phyloP scores from a whole-genome alignment of 2,113 vertebrate genomes.

The Xenopus laevis region DNA sequence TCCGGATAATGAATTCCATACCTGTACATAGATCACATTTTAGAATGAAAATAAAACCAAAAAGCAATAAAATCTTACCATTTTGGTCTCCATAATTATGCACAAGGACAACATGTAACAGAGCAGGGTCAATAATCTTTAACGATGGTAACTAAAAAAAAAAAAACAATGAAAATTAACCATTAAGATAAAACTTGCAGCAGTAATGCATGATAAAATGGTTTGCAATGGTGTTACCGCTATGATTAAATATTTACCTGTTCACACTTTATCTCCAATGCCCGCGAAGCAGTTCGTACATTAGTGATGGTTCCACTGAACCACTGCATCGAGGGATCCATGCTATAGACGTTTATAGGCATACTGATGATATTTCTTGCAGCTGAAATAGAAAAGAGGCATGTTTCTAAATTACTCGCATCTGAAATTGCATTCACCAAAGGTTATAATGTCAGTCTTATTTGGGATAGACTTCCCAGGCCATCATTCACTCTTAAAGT shows the following conservation, averaged over 20 bases:
- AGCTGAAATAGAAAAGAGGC: slow-evolving; percentile 50
- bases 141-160: slow-evolving; percentile 65
- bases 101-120: slow-evolving; percentile 73
- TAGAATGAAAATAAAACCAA: not conserved
- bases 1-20: slow-evolving; percentile 61
- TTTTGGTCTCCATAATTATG: slow-evolving; percentile 63
- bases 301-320: slow-evolving; percentile 70
- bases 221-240: too few relatives aligned
- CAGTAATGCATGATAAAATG: not conserved
- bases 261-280: slow-evolving; percentile 69
- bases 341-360: slow-evolving; percentile 72
- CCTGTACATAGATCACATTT: slow-evolving; percentile 13
- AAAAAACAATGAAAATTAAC: not conserved
- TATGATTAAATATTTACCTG: slow-evolving; percentile 57
- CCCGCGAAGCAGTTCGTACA: slow-evolving; percentile 63
- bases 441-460: too few relatives aligned
- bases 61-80: slow-evolving; percentile 59
- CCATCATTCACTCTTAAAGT: not conserved
- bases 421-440: too few relatives aligned
- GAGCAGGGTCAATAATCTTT: slow-evolving; percentile 70
- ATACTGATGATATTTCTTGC: slow-evolving; percentile 71
- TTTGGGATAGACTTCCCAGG: not conserved
- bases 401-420: too few relatives aligned
- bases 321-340: slow-evolving; percentile 73
- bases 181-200: not conserved